Percentiles rank a stretch among this genome's conserved stretches.
phyloP scores from a whole-genome alignment of 2,113 vertebrate species.

The Isichthys henryi region DNA sequence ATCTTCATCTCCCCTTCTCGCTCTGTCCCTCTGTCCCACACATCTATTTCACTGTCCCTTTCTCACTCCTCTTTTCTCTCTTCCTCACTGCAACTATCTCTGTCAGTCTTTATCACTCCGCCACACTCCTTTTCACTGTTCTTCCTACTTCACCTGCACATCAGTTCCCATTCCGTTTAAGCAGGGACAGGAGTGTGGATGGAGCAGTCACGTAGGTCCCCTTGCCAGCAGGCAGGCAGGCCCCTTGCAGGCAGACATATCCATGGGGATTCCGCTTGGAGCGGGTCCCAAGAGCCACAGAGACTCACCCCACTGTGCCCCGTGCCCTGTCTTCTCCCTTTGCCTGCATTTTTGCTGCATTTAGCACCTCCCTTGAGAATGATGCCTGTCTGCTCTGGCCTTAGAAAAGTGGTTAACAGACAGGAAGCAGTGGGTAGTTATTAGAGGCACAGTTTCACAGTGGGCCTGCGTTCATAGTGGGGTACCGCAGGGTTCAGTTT shows the following conservation, averaged over 20 bases:
- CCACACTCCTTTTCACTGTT: neutral
- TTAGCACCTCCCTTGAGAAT: neutral
- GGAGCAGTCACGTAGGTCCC: neutral
- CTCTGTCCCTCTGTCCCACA: neutral
- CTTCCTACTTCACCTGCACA: neutral
- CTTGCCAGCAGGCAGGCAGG: neutral
- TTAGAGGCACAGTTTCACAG: too few species aligned
- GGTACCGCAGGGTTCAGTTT: too few species aligned
- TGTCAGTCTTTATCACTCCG: neutral
- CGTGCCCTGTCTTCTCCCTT: neutral
- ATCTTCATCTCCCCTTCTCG: neutral
- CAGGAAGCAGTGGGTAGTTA: too few species aligned
- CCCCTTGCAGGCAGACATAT: neutral
- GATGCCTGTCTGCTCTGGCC: neutral
- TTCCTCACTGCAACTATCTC: neutral
- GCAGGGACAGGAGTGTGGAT: neutral
- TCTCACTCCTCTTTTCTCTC: neutral
- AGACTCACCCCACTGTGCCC: neutral
- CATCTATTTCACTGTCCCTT: neutral
- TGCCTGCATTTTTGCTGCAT: neutral
- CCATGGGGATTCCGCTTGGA: neutral
- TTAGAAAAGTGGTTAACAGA: too few species aligned
- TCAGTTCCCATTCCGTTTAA: neutral
- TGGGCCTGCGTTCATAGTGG: too few species aligned
- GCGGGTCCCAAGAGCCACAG: neutral